Evolutionary conservation across 2,113 vertebrate genomes (phyloP).

Genomic region (Poeciliopsis turrubarensis): DNA sequence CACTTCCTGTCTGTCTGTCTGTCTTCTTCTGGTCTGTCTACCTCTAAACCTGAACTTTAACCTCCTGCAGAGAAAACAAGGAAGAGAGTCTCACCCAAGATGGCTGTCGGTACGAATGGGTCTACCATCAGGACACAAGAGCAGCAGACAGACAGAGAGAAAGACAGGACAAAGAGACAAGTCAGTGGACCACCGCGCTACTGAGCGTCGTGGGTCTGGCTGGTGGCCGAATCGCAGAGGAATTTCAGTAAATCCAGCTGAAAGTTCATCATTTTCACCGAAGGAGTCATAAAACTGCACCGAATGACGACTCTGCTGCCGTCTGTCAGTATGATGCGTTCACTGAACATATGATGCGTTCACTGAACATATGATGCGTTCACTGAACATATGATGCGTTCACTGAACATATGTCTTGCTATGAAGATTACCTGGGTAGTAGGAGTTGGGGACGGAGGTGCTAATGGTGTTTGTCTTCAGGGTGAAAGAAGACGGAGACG

Average conservation of each 20-base stretch:
- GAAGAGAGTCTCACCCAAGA: slow-evolving; percentile 93
- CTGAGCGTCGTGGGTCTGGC: background rate
- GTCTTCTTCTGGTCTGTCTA: slow-evolving; percentile 37
- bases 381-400: background rate
- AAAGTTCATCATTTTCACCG: background rate
- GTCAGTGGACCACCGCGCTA: slow-evolving; percentile 28
- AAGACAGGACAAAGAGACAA: slow-evolving; percentile 58
- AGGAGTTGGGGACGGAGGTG: slow-evolving; percentile 92
- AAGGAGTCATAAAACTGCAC: background rate
- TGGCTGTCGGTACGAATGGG: slow-evolving; percentile 98
- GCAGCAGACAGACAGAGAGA: slow-evolving; percentile 45
- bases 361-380: background rate
- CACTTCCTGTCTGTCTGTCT: slow-evolving; percentile 44
- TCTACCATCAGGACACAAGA: slow-evolving; percentile 86
- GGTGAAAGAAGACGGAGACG: slow-evolving; percentile 95
- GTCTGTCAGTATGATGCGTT: background rate
- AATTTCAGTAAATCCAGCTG: too few relatives aligned
- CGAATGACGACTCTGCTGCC: too few relatives aligned
- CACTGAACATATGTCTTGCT: background rate
- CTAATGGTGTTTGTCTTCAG: slow-evolving; percentile 96
- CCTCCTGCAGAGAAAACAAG: slow-evolving; percentile 40
- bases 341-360: background rate
- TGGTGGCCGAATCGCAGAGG: too few relatives aligned
- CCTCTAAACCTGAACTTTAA: slow-evolving; percentile 9
- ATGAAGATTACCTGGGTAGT: slow-evolving; percentile 89